Percentiles rank a stretch among this genome's conserved stretches.
Evolutionary conservation across 2,797 vertebrate genomes (phyloP).

Genomic region (Onychomys arenicola): DNA sequence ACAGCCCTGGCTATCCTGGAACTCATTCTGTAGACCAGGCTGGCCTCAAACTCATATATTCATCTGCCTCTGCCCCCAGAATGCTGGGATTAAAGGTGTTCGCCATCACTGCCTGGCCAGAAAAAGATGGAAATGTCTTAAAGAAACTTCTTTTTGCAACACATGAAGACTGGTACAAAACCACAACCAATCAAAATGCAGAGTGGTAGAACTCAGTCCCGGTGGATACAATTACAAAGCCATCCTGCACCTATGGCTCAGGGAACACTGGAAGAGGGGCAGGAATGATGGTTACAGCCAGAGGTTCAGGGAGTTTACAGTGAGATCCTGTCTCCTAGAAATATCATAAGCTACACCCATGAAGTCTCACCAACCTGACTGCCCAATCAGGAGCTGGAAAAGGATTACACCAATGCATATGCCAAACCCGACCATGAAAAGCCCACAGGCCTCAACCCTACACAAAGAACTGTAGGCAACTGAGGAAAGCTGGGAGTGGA

Average conservation of each 20-base stretch:
- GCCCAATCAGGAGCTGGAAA: neutral
- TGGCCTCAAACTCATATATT: neutral
- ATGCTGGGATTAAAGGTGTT: neutral
- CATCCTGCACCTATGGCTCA: neutral
- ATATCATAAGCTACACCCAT: neutral
- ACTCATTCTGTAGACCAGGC: neutral
- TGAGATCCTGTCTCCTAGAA: neutral
- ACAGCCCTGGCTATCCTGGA: neutral
- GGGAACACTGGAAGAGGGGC: neutral
- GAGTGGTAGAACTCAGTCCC: too few relatives aligned
- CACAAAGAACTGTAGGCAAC: neutral
- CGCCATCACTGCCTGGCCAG: neutral
- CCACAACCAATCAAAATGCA: neutral
- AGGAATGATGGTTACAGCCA: neutral
- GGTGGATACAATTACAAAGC: neutral
- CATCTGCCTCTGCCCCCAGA: neutral
- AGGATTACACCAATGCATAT: neutral
- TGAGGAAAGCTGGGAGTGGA: neutral
- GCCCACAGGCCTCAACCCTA: neutral
- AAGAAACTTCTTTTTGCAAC: neutral
- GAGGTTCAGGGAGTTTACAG: neutral
- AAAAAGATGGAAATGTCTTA: neutral
- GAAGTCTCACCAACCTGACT: neutral
- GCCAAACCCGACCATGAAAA: neutral
- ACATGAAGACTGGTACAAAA: neutral